These are phyloP conservation scores for Labia minor DNA, from an alignment of 2,888 invertebrate species.

Conservation along the genomic window DNA sequence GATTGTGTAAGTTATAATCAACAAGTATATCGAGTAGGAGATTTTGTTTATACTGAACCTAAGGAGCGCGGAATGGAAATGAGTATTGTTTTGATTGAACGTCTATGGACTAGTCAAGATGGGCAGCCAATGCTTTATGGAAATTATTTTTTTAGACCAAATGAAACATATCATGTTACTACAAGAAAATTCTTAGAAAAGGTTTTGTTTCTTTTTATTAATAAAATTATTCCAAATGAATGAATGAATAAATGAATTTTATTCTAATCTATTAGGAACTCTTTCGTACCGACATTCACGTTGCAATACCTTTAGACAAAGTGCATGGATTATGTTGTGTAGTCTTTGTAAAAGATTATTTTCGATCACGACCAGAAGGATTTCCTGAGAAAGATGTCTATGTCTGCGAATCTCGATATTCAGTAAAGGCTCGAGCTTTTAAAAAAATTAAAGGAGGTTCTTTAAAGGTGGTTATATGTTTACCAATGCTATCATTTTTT, in stretches of 20 bases:
- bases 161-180: conserved; percentile 91
- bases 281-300: conserved; percentile 85
- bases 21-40: conserved; percentile 67
- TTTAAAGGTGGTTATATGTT: not conserved
- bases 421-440: conserved; percentile 71
- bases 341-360: conserved; percentile 89
- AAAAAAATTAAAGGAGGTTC: conserved; percentile 71
- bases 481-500: not conserved
- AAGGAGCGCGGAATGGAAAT: conserved; percentile 56
- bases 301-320: conserved; percentile 72
- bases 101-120: conserved; percentile 74
- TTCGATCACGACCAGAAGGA: conserved; percentile 75
- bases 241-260: conserved; percentile 22
- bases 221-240: not conserved
- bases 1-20: conserved; percentile 63
- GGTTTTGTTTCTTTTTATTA: conserved; percentile 27
- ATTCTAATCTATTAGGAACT: too few relatives aligned
- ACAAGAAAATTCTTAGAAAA: conserved; percentile 92
- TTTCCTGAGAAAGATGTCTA: conserved; percentile 88
- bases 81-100: conserved; percentile 75
- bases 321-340: conserved; percentile 84
- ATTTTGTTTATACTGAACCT: conserved; percentile 81
- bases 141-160: conserved; percentile 82
- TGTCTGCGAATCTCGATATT: conserved; percentile 93
- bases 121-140: conserved; percentile 82